These are phyloP conservation scores for Chrysodeixis includens DNA, from an alignment of 2,888 invertebrate species.

Conservation along the genomic window DNA sequence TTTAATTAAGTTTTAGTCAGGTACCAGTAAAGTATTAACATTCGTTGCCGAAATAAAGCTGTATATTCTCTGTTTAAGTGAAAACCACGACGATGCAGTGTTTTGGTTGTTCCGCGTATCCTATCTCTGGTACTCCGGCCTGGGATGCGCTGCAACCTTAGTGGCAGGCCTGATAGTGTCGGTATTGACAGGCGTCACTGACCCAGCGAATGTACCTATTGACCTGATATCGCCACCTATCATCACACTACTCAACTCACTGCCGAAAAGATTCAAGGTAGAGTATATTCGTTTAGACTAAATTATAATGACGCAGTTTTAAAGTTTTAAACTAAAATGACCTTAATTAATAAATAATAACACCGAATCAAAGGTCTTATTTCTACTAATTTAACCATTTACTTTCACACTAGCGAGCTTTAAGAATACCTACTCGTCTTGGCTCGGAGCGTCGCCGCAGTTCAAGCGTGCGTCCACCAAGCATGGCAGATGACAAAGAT, in stretches of 20 bases:
- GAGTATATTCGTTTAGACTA: slow-evolving; percentile 35
- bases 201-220: slow-evolving; percentile 90
- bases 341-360: background rate
- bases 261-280: slow-evolving; percentile 86
- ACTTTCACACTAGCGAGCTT: slow-evolving; percentile 71
- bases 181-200: slow-evolving; percentile 90
- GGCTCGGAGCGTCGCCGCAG: slow-evolving; percentile 82
- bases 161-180: slow-evolving; percentile 93
- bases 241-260: slow-evolving; percentile 85
- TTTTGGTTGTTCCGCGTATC: slow-evolving; percentile 93
- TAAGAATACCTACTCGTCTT: slow-evolving; percentile 77
- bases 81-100: slow-evolving; percentile 70
- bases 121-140: slow-evolving; percentile 96
- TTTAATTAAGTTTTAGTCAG: too few relatives aligned
- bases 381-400: slow-evolving; percentile 19
- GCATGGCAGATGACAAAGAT: slow-evolving; percentile 82
- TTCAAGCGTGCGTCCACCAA: slow-evolving; percentile 83
- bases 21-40: too few relatives aligned
- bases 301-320: slow-evolving; percentile 2
- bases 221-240: slow-evolving; percentile 92
- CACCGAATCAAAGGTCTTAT: background rate
- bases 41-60: background rate
- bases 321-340: background rate
- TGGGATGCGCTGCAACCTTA: slow-evolving; percentile 93
- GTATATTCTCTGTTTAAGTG: slow-evolving; percentile 60